A percentile compares a stretch with the other conserved stretches of the same genome.
phyloP scores from a whole-genome alignment of 2,113 vertebrate genomes.

The Myotis yumanensis region DNA sequence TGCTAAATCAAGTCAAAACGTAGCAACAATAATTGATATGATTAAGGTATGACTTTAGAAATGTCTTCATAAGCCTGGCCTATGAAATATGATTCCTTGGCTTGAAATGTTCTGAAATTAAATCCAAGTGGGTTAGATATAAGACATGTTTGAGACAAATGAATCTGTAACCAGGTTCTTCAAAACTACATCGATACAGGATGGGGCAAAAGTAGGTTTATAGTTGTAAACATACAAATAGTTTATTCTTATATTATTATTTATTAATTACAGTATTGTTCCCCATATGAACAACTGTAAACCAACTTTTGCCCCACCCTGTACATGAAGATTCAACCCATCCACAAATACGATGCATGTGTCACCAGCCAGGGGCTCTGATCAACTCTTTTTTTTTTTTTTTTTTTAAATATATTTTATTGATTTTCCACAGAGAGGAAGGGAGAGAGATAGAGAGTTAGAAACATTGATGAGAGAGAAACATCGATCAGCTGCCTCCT shows the following conservation, averaged over 20 bases:
- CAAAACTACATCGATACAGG: not conserved
- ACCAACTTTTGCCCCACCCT: not conserved
- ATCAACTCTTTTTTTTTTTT: not conserved
- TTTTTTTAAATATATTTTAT: too few relatives aligned
- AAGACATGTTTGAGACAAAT: not conserved
- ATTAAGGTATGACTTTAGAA: not conserved
- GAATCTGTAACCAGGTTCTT: constrained; percentile 11
- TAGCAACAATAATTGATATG: not conserved
- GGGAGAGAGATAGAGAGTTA: too few relatives aligned
- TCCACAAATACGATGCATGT: not conserved
- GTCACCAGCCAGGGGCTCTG: not conserved
- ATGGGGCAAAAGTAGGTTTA: not conserved
- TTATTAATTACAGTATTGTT: too few relatives aligned
- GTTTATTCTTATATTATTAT: too few relatives aligned
- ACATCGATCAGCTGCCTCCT: too few relatives aligned
- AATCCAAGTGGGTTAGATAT: not conserved
- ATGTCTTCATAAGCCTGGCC: not conserved
- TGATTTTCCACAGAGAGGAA: too few relatives aligned
- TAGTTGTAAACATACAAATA: not conserved
- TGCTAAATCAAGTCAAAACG: not conserved
- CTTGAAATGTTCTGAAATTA: constrained; percentile 53
- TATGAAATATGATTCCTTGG: not conserved
- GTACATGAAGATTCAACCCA: not conserved
- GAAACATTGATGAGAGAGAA: too few relatives aligned
- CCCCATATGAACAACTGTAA: not conserved